These are phyloP conservation scores for Sarcophaga variegata DNA, from an alignment of 2,888 invertebrate genomes.

Conservation along the genomic window DNA sequence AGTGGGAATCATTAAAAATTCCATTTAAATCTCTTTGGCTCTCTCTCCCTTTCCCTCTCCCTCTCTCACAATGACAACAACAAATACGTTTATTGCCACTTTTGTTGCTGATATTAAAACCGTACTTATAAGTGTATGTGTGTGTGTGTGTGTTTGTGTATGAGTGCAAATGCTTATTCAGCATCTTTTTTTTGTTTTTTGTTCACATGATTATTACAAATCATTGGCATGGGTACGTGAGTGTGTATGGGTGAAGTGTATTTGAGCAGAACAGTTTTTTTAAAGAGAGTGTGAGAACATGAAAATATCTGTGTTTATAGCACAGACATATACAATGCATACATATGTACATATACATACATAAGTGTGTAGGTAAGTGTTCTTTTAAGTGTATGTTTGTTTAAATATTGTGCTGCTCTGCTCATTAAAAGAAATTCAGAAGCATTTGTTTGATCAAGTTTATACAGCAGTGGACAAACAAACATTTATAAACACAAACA, in stretches of 20 bases:
- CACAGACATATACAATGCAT: no score
- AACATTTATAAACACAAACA: slow-evolving; percentile 10
- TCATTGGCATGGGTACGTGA: not conserved
- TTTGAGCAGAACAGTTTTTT: not conserved
- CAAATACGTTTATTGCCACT: slow-evolving; percentile 16
- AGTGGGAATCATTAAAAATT: slow-evolving; percentile 42
- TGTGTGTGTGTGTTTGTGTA: not conserved
- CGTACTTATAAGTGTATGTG: not conserved
- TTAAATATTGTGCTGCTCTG: not conserved
- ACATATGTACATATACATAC: no score
- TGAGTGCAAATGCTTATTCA: not conserved
- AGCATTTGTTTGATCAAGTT: slow-evolving; percentile 65
- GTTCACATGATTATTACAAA: not conserved
- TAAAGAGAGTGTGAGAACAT: no score
- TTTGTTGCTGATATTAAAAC: slow-evolving; percentile 19
- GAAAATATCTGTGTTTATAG: no score
- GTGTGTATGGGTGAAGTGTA: not conserved
- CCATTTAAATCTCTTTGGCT: slow-evolving; percentile 43
- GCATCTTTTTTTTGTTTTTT: slow-evolving; percentile 13
- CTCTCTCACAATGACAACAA: not conserved
- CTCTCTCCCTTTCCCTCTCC: no score
- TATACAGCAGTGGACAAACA: slow-evolving; percentile 46
- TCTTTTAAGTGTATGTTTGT: no score
- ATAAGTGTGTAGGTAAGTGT: no score
- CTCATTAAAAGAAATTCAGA: slow-evolving; percentile 52